These are phyloP conservation scores for Aphidoletes aphidimyza DNA, from an alignment of 2,888 invertebrate species.

Conservation along the genomic window DNA sequence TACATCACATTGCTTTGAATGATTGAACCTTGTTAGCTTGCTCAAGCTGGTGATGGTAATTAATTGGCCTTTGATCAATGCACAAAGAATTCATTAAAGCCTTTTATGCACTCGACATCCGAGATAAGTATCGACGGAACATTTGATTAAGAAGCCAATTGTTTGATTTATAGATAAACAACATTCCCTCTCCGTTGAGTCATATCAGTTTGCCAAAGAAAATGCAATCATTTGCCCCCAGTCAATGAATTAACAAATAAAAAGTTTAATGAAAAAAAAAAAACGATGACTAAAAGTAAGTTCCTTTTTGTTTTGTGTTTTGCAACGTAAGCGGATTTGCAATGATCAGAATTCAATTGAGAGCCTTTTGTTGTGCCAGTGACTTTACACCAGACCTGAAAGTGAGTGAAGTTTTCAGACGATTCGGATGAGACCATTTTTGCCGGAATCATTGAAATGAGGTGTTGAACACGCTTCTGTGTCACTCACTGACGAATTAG, in stretches of 20 bases:
- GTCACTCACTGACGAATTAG: too few relatives aligned
- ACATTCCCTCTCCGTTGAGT: neutral
- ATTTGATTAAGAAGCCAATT: slow-evolving; percentile 26
- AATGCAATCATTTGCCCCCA: neutral
- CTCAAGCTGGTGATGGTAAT: neutral
- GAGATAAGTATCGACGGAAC: slow-evolving; percentile 10
- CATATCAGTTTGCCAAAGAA: neutral
- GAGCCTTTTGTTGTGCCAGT: too few relatives aligned
- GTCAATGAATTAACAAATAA: neutral
- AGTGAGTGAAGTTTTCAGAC: too few relatives aligned
- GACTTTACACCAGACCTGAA: too few relatives aligned
- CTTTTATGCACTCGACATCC: neutral
- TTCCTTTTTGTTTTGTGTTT: neutral
- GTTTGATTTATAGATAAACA: slow-evolving; percentile 24
- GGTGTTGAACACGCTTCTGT: too few relatives aligned
- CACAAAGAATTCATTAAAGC: neutral
- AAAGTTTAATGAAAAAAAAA: neutral
- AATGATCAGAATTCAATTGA: too few relatives aligned
- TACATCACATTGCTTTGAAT: too few relatives aligned
- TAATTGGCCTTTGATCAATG: neutral
- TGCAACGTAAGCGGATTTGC: neutral
- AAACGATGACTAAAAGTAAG: neutral
- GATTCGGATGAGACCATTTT: too few relatives aligned
- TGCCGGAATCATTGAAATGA: too few relatives aligned
- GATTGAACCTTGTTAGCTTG: neutral